phyloP scores from a whole-genome alignment of 2,113 vertebrate species.

The Prunella fulvescens region DNA sequence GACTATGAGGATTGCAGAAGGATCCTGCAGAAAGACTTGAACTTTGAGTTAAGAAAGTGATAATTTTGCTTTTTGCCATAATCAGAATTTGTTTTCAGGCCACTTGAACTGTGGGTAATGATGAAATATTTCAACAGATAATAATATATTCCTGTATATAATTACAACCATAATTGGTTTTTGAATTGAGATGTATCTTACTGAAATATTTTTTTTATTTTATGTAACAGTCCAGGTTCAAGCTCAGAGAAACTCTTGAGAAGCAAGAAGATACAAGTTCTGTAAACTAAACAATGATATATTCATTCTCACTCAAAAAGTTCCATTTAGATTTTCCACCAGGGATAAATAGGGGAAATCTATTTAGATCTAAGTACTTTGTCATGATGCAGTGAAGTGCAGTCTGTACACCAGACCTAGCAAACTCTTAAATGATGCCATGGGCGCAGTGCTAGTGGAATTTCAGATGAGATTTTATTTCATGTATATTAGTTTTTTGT shows the following conservation, averaged over 20 bases:
- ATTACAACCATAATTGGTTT: neutral
- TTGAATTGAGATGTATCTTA: neutral
- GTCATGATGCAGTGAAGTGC: neutral
- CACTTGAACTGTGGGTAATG: neutral
- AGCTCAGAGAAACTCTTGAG: neutral
- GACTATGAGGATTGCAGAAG: neutral
- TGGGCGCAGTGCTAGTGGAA: constrained; percentile 35
- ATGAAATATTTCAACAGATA: neutral
- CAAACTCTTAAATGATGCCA: constrained; percentile 27
- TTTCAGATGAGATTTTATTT: constrained; percentile 54
- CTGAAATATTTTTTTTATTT: neutral
- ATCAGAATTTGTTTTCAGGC: neutral
- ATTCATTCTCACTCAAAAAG: neutral
- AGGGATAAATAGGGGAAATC: constrained; percentile 25
- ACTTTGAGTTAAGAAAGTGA: neutral
- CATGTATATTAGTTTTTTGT: constrained; percentile 33
- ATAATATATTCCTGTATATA: neutral
- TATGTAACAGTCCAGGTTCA: neutral
- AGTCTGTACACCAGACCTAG: neutral
- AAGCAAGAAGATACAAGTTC: neutral
- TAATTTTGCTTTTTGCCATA: neutral
- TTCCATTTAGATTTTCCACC: constrained; percentile 30
- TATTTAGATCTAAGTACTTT: constrained; percentile 11
- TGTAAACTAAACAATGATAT: neutral
- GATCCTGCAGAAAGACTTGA: neutral